Evolutionary conservation across 92 coral and sea anemone species (phyloP), one percentile per base, ranked within the genome.

Genomic region (Actinostola sp.): DNA sequence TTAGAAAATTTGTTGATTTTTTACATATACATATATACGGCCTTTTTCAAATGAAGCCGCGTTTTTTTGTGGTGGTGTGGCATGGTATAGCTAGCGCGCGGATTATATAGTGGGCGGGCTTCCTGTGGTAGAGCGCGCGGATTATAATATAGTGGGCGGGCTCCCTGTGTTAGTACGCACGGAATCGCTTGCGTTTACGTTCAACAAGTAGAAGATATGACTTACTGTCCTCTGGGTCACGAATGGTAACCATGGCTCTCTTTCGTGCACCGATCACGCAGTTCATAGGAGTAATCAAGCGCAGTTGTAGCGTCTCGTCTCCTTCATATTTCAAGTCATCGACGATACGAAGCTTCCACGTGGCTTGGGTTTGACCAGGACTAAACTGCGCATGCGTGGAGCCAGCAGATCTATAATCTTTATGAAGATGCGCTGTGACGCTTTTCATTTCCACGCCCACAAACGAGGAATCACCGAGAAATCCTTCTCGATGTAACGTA

Each of bases 201-300:
- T n/a, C n/a, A n/a, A n/a, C n/a, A n/a, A n/a, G n/a, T n/a, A n/a
- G n/a, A n/a, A n/a, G n/a, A n/a, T n/a, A n/a, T n/a, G n/a, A n/a
- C 93, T 83, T 66, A 95, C 99, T 68, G 64, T 95, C 99, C 63
- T 95, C 99, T 14, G 86, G 82, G 57, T 95, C 99, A 63, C 62
- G 62, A 21, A 95, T 95, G 21, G 74, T 77, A 50, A 95, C 89
- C 49, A 70, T 67, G 39, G 91, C 77, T 19, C 50, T 73, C 35
- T 59, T 74, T 29, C 77, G 89, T 42, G 63, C 57, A 46, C 95
- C 84, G 43, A 88, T 88, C 42, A 91, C 87, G 65, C 94, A 88
- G 85, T 82, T 81, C 79, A 82, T 86, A 35, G 97, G 92, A 9
- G 85, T 82, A 16, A 45, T 73, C 63, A 95, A 57, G n/a, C 73